Evolutionary conservation across 2,888 invertebrate genomes (phyloP), one percentile per base, ranked within the genome.

Genomic region (Dimorphilus gyrociliatus): DNA sequence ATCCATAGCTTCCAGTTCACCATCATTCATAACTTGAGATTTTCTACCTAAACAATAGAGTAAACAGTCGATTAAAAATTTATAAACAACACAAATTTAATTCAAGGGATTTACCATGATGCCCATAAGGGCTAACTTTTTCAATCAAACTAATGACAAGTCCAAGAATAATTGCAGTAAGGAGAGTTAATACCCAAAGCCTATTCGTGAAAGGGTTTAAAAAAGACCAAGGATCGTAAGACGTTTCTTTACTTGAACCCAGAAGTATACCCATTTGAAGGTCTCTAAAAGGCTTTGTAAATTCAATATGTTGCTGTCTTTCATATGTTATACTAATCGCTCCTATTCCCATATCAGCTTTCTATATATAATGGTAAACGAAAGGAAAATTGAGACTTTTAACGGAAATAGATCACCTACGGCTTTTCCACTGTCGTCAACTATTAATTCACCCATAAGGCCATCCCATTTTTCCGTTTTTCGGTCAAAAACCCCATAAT

Each of bases 281-380:
- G 59, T 86, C 86, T 84, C 88, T 85, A 63, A 86, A 88, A 0
- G 88, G 88, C 51, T 86, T 85, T 0, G 86, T 86, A 61, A 90
- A 88, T 60, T 86, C 86, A 36, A 90, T 84, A 1, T 88, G 76
- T 26, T 78, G 78, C 57, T 86, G 85, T 10, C 88, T 66, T 0
- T 85, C 85, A 60, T 84, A 88, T 64, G 82, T 88, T 46, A 88
- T 90, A 3, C 88, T 90, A 78, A 90, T 82, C 0, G 88, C 85
- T 0, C 84, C 86, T 1, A 88, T 81, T 0, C 86, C 86, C 39
- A 90, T 69, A 53, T 88, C 88, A 0, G 85, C 86, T 63, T 81
- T 76, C 84, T 81, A 72, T 50, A 82, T 81, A 13, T 23, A 32
- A 4, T 17, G 7, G 18, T 12, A 25, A n/a, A n/a, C n/a, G n/a